Conservation (phyloP, 2,113 vertebrate genomes). For the Vimba vimba region DNA sequence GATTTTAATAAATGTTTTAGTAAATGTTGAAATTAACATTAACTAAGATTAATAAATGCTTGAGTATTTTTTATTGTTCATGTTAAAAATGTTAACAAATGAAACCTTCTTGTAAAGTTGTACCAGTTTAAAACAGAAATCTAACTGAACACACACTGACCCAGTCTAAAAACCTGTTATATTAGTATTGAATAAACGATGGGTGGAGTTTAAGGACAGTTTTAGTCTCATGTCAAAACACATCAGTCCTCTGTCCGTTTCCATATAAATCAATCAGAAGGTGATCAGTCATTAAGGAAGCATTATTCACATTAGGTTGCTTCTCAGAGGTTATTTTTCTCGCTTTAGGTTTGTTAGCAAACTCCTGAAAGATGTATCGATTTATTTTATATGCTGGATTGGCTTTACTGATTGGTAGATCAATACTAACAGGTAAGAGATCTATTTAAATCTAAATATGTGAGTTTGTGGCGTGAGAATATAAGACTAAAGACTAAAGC, state of each 20-base stretch:
- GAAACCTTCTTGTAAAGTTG: too few species aligned
- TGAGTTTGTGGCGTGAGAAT: neutral
- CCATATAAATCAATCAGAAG: neutral
- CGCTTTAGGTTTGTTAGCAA: neutral
- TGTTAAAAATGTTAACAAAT: too few species aligned
- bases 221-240: neutral
- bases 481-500: too few species aligned
- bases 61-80: too few species aligned
- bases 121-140: neutral
- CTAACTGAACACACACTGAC: neutral
- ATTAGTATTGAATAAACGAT: neutral
- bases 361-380: neutral
- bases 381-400: neutral
- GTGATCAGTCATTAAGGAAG: neutral
- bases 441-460: neutral
- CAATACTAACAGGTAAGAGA: slow-evolving; percentile 10
- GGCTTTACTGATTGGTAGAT: neutral
- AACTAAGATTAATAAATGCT: too few species aligned
- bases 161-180: neutral
- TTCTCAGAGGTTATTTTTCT: neutral
- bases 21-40: too few species aligned
- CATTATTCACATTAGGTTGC: neutral
- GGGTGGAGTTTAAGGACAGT: slow-evolving; percentile 1
- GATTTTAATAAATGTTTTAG: too few species aligned
- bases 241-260: too few species aligned